phyloP scores from a whole-genome alignment of 2,797 vertebrate genomes.

The Tragopan temminckii region DNA sequence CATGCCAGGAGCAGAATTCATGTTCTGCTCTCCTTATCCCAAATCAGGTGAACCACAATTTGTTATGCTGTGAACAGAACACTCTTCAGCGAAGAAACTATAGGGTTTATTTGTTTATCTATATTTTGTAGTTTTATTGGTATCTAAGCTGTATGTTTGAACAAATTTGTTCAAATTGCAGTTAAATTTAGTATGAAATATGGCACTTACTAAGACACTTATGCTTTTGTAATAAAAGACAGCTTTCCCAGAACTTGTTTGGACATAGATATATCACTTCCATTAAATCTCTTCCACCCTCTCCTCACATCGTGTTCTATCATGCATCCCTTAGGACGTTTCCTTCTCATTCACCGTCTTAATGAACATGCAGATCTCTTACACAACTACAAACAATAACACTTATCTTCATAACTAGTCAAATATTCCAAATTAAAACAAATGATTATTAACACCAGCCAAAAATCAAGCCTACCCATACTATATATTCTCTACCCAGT shows the following conservation, averaged over 20 bases:
- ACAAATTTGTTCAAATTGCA: no score
- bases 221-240: not conserved
- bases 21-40: not conserved
- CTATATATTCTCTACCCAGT: not conserved
- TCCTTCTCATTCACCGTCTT: not conserved
- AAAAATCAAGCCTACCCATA: not conserved
- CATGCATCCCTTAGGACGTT: not conserved
- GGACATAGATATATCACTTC: not conserved
- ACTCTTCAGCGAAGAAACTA: not conserved
- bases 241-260: slow-evolving; percentile 2
- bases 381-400: not conserved
- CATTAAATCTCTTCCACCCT: not conserved
- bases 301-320: not conserved
- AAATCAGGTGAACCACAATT: not conserved
- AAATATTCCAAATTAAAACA: not conserved
- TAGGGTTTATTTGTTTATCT: not conserved
- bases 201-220: not conserved
- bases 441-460: not conserved
- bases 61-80: not conserved
- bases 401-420: not conserved
- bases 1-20: not conserved
- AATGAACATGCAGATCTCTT: not conserved
- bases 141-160: not conserved
- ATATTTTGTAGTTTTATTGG: not conserved
- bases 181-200: not conserved